Conservation (phyloP, 2,113 vertebrate species). For the Megaceryle maxima region DNA sequence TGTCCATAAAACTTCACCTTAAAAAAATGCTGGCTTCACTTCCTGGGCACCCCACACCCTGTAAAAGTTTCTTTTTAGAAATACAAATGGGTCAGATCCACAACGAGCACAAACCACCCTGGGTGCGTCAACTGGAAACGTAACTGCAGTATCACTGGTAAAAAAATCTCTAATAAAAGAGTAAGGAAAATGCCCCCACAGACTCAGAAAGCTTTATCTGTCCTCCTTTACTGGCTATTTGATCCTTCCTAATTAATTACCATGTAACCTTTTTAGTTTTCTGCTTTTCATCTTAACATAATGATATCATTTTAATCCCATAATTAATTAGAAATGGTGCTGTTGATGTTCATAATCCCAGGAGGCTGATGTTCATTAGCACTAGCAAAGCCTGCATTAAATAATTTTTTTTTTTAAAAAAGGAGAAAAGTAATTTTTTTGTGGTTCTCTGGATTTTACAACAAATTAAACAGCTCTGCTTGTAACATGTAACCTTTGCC, state of each 20-base stretch:
- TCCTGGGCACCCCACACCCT: background rate
- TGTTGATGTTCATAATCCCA: background rate
- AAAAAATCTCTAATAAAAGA: background rate
- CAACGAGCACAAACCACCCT: background rate
- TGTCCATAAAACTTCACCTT: background rate
- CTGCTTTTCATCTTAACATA: background rate
- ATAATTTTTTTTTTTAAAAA: background rate
- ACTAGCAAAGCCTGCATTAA: background rate
- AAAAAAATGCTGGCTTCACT: background rate
- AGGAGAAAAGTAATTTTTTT: background rate
- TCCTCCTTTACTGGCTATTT: background rate
- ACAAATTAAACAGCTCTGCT: background rate
- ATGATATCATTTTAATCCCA: background rate
- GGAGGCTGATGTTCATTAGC: background rate
- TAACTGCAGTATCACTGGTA: background rate
- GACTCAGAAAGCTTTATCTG: background rate
- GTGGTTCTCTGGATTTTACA: background rate
- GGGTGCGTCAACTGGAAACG: background rate
- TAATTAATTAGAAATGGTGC: background rate
- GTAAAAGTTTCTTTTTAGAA: background rate
- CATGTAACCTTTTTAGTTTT: background rate
- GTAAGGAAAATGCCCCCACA: background rate
- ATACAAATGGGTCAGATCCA: background rate
- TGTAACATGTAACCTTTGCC: background rate
- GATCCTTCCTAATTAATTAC: background rate